Evolutionary conservation across 2,888 invertebrate species (phyloP).

Genomic region (Limenitis camilla): DNA sequence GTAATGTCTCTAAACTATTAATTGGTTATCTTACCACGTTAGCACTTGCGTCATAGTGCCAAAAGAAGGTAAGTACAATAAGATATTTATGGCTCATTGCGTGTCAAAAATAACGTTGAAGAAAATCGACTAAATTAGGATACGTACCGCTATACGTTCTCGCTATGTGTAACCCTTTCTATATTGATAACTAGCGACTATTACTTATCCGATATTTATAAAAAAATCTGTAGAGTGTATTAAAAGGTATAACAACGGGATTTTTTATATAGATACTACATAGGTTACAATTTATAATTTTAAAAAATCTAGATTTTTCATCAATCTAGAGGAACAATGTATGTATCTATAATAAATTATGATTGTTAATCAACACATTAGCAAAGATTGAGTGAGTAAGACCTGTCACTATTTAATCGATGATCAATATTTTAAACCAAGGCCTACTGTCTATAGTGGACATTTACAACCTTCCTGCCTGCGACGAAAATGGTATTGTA

Average conservation of each 20-base stretch:
- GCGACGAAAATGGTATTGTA: slow-evolving; percentile 14
- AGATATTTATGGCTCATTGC: slow-evolving; percentile 10
- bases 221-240: too few species aligned
- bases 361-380: slow-evolving; percentile 4
- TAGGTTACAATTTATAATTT: background rate
- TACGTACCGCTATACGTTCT: background rate
- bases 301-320: background rate
- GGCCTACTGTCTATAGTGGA: slow-evolving; percentile 18
- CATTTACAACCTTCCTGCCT: slow-evolving; percentile 18
- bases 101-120: slow-evolving; percentile 9
- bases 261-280: too few species aligned
- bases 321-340: slow-evolving; percentile 3
- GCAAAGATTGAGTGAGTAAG: slow-evolving; percentile 13
- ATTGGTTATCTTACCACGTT: slow-evolving; percentile 30
- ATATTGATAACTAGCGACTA: background rate
- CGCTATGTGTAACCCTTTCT: background rate
- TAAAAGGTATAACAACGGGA: too few species aligned
- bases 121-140: slow-evolving; percentile 1
- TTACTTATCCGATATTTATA: background rate
- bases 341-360: background rate
- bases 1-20: slow-evolving; percentile 29
- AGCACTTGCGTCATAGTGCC: slow-evolving; percentile 35
- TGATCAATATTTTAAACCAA: slow-evolving; percentile 19
- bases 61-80: slow-evolving; percentile 30
- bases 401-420: slow-evolving; percentile 18